Evolutionary conservation across 2,113 vertebrate genomes (phyloP).

Genomic region (Psettodes erumei): DNA sequence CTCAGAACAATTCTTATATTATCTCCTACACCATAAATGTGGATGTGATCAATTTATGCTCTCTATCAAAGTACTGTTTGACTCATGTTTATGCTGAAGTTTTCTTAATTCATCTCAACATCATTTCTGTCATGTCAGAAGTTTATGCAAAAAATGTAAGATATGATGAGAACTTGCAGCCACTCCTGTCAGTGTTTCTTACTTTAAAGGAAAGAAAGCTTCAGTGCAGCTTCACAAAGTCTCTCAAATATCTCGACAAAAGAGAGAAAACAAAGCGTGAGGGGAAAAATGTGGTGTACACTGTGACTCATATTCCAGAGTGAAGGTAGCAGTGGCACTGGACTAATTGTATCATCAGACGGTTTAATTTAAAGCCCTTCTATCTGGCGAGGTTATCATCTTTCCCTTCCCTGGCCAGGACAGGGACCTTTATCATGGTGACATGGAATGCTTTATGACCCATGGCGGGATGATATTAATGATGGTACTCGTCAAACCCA

Average conservation of each 20-base stretch:
- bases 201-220: neutral
- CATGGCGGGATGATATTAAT: conserved; percentile 67
- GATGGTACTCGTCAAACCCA: conserved; percentile 49
- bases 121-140: neutral
- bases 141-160: conserved; percentile 1
- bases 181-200: neutral
- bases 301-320: neutral
- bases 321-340: conserved; percentile 17
- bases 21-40: neutral
- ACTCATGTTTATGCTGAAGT: neutral
- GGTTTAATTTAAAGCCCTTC: conserved; percentile 48
- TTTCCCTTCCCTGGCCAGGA: conserved; percentile 14
- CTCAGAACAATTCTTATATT: conserved; percentile 6
- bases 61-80: neutral
- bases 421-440: conserved; percentile 55
- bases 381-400: conserved; percentile 27
- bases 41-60: neutral
- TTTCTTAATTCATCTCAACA: neutral
- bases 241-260: neutral
- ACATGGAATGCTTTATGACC: conserved; percentile 70
- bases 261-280: neutral
- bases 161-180: conserved; percentile 4
- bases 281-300: neutral
- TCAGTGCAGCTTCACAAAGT: neutral
- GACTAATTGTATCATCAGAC: conserved; percentile 37